Percentiles rank a stretch among this genome's conserved stretches.
These are phyloP conservation scores for Catharus bicknelli DNA, from an alignment of 2,113 vertebrate genomes.

Conservation along the genomic window DNA sequence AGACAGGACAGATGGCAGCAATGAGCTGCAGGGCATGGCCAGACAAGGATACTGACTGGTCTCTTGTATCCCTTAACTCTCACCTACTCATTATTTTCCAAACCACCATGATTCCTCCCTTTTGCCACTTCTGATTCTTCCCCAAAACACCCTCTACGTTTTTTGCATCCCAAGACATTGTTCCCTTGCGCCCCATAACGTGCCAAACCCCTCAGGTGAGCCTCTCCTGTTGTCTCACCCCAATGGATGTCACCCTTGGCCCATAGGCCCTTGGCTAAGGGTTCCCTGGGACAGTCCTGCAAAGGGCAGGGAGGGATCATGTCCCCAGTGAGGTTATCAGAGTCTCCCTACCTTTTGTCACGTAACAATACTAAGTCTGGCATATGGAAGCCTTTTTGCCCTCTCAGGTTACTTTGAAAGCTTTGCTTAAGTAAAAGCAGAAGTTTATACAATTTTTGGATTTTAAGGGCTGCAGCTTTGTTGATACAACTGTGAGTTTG, in stretches of 20 bases:
- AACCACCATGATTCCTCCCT: not conserved
- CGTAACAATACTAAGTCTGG: not conserved
- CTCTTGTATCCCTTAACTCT: not conserved
- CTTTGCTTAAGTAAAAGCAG: not conserved
- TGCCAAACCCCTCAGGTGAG: no score
- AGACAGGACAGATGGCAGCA: not conserved
- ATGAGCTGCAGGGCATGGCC: not conserved
- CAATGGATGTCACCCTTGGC: fast-evolving
- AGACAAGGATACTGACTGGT: not conserved
- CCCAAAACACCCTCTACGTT: not conserved
- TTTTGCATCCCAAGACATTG: not conserved
- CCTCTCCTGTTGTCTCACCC: not conserved
- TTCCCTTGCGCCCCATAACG: not conserved
- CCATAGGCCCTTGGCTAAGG: not conserved
- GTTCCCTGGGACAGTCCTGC: not conserved
- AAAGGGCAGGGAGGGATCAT: not conserved
- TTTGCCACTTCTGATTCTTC: not conserved
- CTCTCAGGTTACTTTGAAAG: not conserved
- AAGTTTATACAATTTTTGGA: not conserved
- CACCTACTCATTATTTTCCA: not conserved
- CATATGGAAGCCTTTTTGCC: not conserved
- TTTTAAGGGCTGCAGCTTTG: not conserved
- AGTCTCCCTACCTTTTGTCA: not conserved
- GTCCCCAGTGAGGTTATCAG: not conserved
- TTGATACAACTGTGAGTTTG: not conserved